phyloP scores from a whole-genome alignment of 2,888 invertebrate species.

The Diadegma fenestrale region DNA sequence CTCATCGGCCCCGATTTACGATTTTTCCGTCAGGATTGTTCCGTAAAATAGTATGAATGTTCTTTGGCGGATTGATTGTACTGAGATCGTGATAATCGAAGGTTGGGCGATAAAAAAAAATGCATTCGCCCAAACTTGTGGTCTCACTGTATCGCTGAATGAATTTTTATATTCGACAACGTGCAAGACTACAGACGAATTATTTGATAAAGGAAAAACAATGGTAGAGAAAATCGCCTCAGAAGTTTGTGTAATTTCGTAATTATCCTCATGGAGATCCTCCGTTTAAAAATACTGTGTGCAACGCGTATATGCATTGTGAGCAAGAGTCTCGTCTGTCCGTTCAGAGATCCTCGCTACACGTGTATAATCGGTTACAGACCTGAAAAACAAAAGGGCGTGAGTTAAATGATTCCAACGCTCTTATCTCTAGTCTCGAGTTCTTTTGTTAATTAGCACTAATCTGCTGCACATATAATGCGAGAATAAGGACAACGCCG shows the following conservation, averaged over 20 bases:
- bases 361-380: constrained; percentile 2
- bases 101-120: background rate
- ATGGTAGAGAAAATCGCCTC: constrained; percentile 41
- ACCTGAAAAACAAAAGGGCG: constrained; percentile 22
- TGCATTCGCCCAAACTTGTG: background rate
- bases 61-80: background rate
- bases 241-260: constrained; percentile 83
- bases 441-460: constrained; percentile 11
- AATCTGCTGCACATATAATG: background rate
- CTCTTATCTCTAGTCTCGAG: too few species aligned
- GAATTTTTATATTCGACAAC: background rate
- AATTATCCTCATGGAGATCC: constrained; percentile 81
- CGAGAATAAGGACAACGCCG: constrained; percentile 30
- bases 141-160: background rate
- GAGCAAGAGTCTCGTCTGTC: constrained; percentile 19
- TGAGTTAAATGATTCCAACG: background rate
- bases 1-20: too few species aligned
- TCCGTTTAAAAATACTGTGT: constrained; percentile 38
- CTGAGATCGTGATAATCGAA: background rate
- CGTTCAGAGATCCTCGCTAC: constrained; percentile 2
- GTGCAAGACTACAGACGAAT: constrained; percentile 41
- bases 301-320: constrained; percentile 24
- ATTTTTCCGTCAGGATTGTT: background rate
- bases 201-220: background rate
- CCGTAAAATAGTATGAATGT: background rate